A percentile compares a stretch with the other conserved stretches of the same genome.
Conservation (phyloP, 2,888 invertebrate genomes). For the Mycalesis mineus region DNA sequence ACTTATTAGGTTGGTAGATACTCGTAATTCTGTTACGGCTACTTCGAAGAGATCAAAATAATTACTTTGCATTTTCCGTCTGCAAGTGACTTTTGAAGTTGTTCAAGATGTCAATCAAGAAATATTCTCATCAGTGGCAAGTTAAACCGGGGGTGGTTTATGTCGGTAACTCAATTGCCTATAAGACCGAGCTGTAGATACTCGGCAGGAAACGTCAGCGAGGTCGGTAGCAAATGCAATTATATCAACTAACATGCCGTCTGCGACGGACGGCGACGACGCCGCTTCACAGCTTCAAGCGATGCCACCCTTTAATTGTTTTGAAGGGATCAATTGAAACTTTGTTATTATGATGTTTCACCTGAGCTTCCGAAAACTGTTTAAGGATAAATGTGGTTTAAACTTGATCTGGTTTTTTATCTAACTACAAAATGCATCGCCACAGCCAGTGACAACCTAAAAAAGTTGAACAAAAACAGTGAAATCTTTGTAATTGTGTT, state of each 20-base stretch:
- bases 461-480: no score
- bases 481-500: no score
- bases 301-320: slow-evolving; percentile 63
- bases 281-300: slow-evolving; percentile 46
- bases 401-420: no score
- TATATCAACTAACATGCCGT: slow-evolving; percentile 72
- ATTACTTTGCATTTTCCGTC: slow-evolving; percentile 24
- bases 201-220: slow-evolving; percentile 68
- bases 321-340: slow-evolving; percentile 56
- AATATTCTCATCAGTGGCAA: slow-evolving; percentile 68
- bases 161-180: slow-evolving; percentile 73
- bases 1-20: slow-evolving; percentile 31
- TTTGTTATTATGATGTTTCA: slow-evolving; percentile 56
- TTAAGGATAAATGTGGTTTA: slow-evolving; percentile 25
- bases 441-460: no score
- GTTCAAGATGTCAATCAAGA: slow-evolving; percentile 55
- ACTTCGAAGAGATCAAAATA: slow-evolving; percentile 13
- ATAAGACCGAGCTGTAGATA: slow-evolving; percentile 63
- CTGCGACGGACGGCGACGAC: slow-evolving; percentile 55
- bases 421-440: no score
- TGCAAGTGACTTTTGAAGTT: slow-evolving; percentile 25
- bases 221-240: slow-evolving; percentile 75
- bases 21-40: slow-evolving; percentile 15
- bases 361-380: slow-evolving; percentile 47
- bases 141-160: slow-evolving; percentile 71